Evolutionary conservation across 2,113 vertebrate genomes (phyloP), one percentile per base, ranked within the genome.

Genomic region (Podarcis cretensis): DNA sequence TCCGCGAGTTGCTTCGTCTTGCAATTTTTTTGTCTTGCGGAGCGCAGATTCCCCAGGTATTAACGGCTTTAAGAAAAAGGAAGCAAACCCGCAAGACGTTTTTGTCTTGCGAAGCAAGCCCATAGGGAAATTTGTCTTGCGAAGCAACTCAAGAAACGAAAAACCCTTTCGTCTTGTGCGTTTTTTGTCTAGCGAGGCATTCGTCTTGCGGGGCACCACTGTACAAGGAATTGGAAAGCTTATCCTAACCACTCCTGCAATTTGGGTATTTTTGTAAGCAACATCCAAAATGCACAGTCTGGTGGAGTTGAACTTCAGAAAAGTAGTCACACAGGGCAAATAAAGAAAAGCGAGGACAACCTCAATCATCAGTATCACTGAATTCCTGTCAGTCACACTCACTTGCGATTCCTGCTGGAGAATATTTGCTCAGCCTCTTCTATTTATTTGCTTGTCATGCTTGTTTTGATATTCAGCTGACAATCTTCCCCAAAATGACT

Each of bases 401-500:
- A 76, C 32, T 80, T 92, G 43, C 0, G 0, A 7, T 63, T 94
- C 54, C 93, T 86, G 83, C 54, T 83, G 30, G 16, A 84, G 37
- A 76, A 16, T 37, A 81, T 95, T 95, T 94, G 92, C 84, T 92
- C 85, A 75, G 85, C 91, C 73, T 87, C 59, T 27, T 1, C 0
- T 92, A 91, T 96, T 96, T 95, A 95, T 95, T 95, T 95, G 89
- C 92, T 90, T 94, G 94, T 87, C 84, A 27, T 75, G 87, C 81
- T 94, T 95, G 89, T 95, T 96, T 95, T 93, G 94, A 88, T 95
- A 89, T 89, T 85, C 89, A 87, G 35, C 88, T 94, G 92, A 94
- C 94, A 96, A 89, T 81, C 91, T 81, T 40, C 32, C 1, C 0
- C 48, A 76, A 88, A 87, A 75, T 74, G 93, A 95, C 86, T 27